Evolutionary conservation across 2,888 invertebrate genomes (phyloP).

Genomic region (Torymus auratus): DNA sequence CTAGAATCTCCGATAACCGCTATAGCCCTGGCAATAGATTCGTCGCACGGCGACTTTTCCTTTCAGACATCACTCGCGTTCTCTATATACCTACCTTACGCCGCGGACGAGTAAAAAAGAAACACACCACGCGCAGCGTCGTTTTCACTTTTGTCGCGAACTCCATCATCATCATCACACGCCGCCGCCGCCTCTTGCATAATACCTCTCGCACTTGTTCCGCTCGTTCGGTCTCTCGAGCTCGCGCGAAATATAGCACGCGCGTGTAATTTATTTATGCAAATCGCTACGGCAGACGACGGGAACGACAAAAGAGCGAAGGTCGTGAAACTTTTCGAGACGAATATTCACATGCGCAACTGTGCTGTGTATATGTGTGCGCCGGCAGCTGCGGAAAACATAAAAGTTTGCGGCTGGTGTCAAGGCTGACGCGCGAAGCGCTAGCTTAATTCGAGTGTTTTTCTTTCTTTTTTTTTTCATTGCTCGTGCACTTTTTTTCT

Average conservation of each 20-base stretch:
- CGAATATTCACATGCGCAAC: no score
- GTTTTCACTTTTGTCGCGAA: constrained; percentile 48
- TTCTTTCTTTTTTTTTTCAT: not conserved
- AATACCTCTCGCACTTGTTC: constrained; percentile 31
- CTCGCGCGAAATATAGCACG: constrained; percentile 18
- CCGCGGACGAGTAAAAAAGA: not conserved
- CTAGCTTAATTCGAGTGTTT: not conserved
- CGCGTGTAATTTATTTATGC: constrained; percentile 51
- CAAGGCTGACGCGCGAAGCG: constrained; percentile 21
- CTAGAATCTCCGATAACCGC: not conserved
- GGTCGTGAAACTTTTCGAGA: constrained; percentile 32
- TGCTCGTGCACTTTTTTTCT: not conserved
- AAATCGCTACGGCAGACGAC: constrained; percentile 30
- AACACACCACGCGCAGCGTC: not conserved
- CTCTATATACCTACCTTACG: not conserved
- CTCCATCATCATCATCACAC: not conserved
- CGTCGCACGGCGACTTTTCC: constrained; percentile 9
- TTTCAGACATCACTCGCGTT: not conserved
- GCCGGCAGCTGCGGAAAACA: constrained; percentile 15
- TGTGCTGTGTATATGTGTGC: no score
- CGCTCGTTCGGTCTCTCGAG: not conserved
- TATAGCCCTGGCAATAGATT: no score
- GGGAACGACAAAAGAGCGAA: constrained; percentile 27
- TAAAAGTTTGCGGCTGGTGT: constrained; percentile 40
- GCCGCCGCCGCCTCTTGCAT: constrained; percentile 41